Conservation (phyloP, 2,113 vertebrate species). For the Pelecanoides urinatrix region DNA sequence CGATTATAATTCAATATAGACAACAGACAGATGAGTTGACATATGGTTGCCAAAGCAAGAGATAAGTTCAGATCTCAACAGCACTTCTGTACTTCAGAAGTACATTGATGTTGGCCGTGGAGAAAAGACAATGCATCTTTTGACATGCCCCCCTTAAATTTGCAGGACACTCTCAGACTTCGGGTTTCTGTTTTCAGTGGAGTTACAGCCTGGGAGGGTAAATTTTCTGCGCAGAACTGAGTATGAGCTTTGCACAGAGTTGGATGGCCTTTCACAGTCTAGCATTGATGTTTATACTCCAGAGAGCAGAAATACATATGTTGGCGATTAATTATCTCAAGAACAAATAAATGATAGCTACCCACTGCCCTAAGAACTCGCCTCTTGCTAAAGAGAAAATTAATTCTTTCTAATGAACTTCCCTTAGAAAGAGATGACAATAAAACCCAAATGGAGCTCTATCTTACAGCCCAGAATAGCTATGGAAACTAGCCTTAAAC, state of each 20-base stretch:
- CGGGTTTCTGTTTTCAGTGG: neutral
- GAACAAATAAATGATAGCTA: neutral
- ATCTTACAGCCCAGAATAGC: neutral
- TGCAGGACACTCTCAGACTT: neutral
- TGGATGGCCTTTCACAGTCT: neutral
- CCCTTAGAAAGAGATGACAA: neutral
- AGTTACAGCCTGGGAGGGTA: neutral
- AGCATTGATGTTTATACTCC: neutral
- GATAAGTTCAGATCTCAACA: neutral
- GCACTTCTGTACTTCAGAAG: neutral
- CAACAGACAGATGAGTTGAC: neutral
- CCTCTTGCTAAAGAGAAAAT: neutral
- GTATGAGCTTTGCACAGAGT: neutral
- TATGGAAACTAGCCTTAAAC: neutral
- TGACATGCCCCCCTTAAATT: neutral
- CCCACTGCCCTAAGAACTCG: neutral
- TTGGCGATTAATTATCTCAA: neutral
- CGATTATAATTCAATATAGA: neutral
- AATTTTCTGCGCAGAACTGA: neutral
- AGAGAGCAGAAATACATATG: neutral
- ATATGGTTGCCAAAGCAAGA: neutral
- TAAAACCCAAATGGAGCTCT: neutral
- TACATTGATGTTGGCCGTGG: neutral
- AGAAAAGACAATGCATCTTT: neutral
- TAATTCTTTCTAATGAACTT: neutral